A percentile compares a stretch with the other conserved stretches of the same genome.
Evolutionary conservation across 2,113 vertebrate species (phyloP).

Genomic region (Coracopsis vasa): DNA sequence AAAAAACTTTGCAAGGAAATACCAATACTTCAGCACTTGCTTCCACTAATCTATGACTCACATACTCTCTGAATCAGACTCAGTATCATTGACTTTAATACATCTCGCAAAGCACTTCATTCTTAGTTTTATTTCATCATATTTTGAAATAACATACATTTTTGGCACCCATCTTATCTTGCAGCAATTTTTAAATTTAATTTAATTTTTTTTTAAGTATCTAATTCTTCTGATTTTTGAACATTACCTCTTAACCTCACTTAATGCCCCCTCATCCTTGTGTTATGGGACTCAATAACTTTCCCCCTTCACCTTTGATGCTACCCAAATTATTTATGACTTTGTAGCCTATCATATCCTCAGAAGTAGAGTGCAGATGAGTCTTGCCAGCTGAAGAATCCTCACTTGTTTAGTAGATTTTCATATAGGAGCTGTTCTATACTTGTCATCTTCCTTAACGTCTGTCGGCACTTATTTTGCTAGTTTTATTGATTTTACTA

Average conservation of each 20-base stretch:
- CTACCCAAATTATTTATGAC: background rate
- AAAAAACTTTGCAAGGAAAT: background rate
- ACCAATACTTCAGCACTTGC: background rate
- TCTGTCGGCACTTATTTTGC: background rate
- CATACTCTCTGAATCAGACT: background rate
- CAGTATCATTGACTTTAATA: background rate
- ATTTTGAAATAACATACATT: background rate
- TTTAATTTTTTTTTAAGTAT: too few relatives aligned
- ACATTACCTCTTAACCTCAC: background rate
- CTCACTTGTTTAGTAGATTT: background rate
- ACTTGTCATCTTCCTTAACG: background rate
- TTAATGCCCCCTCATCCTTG: background rate
- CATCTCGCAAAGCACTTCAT: background rate
- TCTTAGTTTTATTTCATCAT: background rate
- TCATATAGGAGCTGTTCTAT: background rate
- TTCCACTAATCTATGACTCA: rapidly evolving
- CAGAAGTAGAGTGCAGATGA: background rate
- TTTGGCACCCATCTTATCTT: background rate
- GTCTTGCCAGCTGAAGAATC: background rate
- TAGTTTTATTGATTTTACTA: background rate
- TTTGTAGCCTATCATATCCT: background rate
- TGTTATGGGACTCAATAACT: background rate
- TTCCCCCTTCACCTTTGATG: background rate
- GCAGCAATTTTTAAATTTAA: background rate
- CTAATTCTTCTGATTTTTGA: background rate